Percentiles rank a stretch among this genome's conserved stretches.
Conservation (phyloP, 2,797 vertebrate species). For the Okamejei kenojei region DNA sequence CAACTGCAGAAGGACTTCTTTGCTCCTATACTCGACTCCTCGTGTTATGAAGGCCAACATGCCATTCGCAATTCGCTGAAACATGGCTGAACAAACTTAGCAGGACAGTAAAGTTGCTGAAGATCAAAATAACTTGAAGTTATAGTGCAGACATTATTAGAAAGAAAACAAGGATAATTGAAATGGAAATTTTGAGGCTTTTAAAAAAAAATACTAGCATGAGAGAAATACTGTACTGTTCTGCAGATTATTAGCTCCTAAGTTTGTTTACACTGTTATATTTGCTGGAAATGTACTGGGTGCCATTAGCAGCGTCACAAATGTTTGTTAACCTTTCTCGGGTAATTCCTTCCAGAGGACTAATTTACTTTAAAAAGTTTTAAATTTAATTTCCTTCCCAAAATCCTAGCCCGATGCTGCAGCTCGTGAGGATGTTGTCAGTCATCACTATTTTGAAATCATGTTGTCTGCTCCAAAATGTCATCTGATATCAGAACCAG, state of each 20-base stretch:
- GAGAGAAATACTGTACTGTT: neutral
- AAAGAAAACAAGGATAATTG: neutral
- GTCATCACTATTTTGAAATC: neutral
- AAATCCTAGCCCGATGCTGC: neutral
- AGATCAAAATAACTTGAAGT: neutral
- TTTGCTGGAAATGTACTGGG: neutral
- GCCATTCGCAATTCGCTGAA: too few species aligned
- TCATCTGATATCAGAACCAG: neutral
- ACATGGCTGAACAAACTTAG: neutral
- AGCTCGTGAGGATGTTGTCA: neutral
- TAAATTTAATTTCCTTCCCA: neutral
- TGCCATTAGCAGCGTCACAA: neutral
- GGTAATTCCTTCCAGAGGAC: neutral
- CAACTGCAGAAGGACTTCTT: too few species aligned
- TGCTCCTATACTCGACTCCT: too few species aligned
- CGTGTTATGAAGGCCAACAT: too few species aligned
- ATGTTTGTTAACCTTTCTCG: too few species aligned
- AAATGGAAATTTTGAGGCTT: neutral
- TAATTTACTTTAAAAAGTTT: neutral
- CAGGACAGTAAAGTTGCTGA: neutral
- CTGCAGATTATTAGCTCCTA: neutral
- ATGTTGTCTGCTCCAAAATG: neutral
- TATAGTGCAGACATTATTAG: neutral
- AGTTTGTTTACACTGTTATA: neutral
- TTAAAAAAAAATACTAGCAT: neutral